A percentile compares a stretch with the other conserved stretches of the same genome.
Evolutionary conservation across 2,113 vertebrate species (phyloP).

Genomic region (Microcebus lehilahytsara): DNA sequence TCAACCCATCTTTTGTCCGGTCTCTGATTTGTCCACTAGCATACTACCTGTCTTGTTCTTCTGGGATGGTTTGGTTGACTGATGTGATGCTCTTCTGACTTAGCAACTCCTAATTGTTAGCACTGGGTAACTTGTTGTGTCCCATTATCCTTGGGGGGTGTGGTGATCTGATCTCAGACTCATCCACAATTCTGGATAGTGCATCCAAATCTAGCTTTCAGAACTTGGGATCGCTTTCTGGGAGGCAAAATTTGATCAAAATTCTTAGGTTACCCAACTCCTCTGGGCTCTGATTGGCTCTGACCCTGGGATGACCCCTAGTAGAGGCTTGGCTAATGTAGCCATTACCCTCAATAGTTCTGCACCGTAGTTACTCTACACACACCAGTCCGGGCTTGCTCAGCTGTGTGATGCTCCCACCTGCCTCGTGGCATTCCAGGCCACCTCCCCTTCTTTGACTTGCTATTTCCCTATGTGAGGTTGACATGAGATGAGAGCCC

Average conservation of each 20-base stretch:
- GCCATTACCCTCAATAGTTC: background rate
- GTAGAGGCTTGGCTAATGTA: background rate
- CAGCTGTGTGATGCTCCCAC: background rate
- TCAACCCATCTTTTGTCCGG: background rate
- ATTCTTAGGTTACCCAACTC: background rate
- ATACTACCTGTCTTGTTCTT: background rate
- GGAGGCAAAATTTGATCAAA: background rate
- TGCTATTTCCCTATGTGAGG: background rate
- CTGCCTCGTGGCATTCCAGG: background rate
- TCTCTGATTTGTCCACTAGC: background rate
- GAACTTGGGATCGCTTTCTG: background rate
- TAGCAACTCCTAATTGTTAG: background rate
- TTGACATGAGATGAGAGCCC: background rate
- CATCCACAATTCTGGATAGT: background rate
- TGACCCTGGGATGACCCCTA: background rate
- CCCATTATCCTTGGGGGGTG: background rate
- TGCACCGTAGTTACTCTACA: no score
- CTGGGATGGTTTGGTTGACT: background rate
- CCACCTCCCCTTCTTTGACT: background rate
- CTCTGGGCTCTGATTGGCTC: background rate
- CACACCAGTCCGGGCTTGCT: background rate
- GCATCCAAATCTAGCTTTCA: background rate
- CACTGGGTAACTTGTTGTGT: background rate
- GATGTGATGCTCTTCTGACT: background rate
- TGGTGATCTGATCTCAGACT: background rate